A percentile compares a stretch with the other conserved stretches of the same genome.
These are phyloP conservation scores for Anhinga anhinga DNA, from an alignment of 2,113 vertebrate genomes.

Conservation along the genomic window DNA sequence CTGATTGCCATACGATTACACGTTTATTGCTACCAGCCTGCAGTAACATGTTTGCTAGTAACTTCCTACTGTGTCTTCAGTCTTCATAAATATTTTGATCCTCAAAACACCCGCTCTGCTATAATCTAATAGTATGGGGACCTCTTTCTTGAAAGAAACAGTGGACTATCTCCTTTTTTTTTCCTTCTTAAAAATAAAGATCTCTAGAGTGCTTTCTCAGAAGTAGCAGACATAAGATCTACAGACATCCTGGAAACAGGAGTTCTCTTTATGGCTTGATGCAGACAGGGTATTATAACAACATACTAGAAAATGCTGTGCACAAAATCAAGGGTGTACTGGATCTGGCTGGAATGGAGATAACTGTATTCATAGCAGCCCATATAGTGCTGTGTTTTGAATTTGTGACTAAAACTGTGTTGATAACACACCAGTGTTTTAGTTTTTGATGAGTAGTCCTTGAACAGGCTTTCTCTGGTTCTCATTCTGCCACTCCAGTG, in stretches of 20 bases:
- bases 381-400: neutral
- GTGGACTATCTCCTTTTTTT: neutral
- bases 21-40: neutral
- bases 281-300: neutral
- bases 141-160: neutral
- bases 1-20: neutral
- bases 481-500: neutral
- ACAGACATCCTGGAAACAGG: neutral
- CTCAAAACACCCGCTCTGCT: neutral
- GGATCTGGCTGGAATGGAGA: neutral
- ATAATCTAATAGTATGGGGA: neutral
- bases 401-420: neutral
- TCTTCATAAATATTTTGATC: slow-evolving; percentile 5
- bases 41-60: neutral
- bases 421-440: neutral
- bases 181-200: neutral
- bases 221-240: neutral
- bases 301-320: neutral
- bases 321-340: neutral
- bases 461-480: neutral
- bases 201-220: neutral
- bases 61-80: neutral
- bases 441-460: neutral
- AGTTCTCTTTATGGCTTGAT: neutral
- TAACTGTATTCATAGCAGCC: neutral